Base-by-base conservation (phyloP, 1,140 invertebrate species). In the Oedothorax gibbosus region DNA sequence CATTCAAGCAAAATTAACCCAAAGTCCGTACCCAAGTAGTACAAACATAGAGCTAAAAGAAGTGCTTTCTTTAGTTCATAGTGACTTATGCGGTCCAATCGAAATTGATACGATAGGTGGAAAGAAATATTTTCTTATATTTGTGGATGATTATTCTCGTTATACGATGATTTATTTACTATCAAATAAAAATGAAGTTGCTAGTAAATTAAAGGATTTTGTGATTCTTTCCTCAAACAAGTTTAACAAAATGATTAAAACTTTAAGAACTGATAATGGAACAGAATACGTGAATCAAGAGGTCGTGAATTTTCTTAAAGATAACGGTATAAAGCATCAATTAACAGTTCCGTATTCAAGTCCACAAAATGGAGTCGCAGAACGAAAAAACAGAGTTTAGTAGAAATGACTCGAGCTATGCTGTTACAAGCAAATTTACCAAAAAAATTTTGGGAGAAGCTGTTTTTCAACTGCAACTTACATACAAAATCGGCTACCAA, bases 281-380 rank as follows among this genome's bases (percentile, higher is more conserved):
- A 35, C 35, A 35, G 35, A 35, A 35, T 35, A 35, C 35, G 35
- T 35, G 35, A 35, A 35, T 35, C 35, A 14, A 5, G 87, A 51
- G 71, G 73, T 88, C 0, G n/a, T 54, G 7, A 21, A 73, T 50
- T 86, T 81, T 20, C 82, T 87, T 21, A 86, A n/a, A 77, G 18
- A 60, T n/a, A 35, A 75, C 11, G 91, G 91, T 8, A 92, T 92
- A 79, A 86, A 72, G n/a, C 91, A 91, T 88, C 88, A 92, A 81
- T 89, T 88, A 51, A 91, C 90, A 11, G 88, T 90, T 56, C 88
- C 90, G 65, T 88, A 90, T 77, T 91, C 90, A 11, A 91, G 91
- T 78, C 89, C 92, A 85, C 87, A 89, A 87, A 92, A 92, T 90
- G 90, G 91, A 87, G 89, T 91, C 6, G 87, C 91, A n/a, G 91